Conservation (phyloP, 2,888 invertebrate species). For the Oxyscelio sp. region DNA sequence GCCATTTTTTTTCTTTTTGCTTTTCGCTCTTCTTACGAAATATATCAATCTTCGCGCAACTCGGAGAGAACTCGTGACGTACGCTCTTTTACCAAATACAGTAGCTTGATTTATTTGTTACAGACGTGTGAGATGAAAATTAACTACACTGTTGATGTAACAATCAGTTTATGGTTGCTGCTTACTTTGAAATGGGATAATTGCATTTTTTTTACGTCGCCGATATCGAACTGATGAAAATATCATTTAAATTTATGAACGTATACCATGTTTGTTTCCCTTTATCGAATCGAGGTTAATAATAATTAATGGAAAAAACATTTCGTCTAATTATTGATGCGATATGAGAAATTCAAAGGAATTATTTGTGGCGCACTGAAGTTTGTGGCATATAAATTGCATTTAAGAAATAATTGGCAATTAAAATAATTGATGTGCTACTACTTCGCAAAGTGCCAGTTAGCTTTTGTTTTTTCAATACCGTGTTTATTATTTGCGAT, state of each 20-base stretch:
- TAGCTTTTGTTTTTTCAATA: too few species aligned
- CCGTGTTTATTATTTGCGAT: too few species aligned
- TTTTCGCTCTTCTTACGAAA: too few species aligned
- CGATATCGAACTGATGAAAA: constrained; percentile 35
- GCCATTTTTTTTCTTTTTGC: too few species aligned
- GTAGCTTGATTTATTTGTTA: constrained; percentile 70
- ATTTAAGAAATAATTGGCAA: too few species aligned
- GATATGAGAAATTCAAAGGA: too few species aligned
- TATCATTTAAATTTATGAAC: constrained; percentile 34
- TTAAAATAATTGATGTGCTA: too few species aligned
- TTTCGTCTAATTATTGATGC: too few species aligned
- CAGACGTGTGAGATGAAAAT: constrained; percentile 63
- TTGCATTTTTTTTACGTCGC: constrained; percentile 22
- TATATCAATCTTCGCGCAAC: constrained; percentile 54
- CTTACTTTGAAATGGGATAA: constrained; percentile 35
- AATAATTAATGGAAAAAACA: too few species aligned
- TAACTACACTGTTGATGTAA: constrained; percentile 61
- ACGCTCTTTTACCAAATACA: constrained; percentile 62
- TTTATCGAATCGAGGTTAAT: background rate
- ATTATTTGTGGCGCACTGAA: too few species aligned
- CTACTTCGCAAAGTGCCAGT: too few species aligned
- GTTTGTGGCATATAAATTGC: too few species aligned
- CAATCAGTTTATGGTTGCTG: constrained; percentile 53
- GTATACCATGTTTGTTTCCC: background rate
- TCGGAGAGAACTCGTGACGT: constrained; percentile 35